A percentile compares a stretch with the other conserved stretches of the same genome.
These are phyloP conservation scores for Bradynema listronoti DNA, from an alignment of 1,140 invertebrate species.

Conservation along the genomic window DNA sequence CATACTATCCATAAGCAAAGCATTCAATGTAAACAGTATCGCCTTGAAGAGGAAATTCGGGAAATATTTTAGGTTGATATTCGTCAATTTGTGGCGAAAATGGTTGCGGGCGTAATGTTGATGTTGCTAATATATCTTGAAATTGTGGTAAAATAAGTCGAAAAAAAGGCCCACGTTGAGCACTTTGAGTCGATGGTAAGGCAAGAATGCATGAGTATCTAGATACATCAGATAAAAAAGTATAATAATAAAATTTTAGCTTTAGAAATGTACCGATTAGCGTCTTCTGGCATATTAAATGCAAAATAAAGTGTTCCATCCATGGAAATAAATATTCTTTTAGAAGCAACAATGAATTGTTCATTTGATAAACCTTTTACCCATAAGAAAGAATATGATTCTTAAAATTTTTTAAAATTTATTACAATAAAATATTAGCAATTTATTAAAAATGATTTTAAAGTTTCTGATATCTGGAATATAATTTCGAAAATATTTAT, in stretches of 20 bases:
- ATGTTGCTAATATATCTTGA: constrained; percentile 7
- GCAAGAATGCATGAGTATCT: constrained; percentile 44
- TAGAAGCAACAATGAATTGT: constrained; percentile 33
- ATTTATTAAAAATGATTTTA: neutral
- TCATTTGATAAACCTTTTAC: constrained; percentile 32
- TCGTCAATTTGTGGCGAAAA: constrained; percentile 41
- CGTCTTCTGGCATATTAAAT: constrained; percentile 35
- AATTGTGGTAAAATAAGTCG: constrained; percentile 28
- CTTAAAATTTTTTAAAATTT: constrained; percentile 14
- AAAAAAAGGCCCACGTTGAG: constrained; percentile 43
- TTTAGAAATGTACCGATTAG: constrained; percentile 23
- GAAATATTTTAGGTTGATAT: constrained; percentile 41
- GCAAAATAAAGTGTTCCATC: constrained; percentile 46
- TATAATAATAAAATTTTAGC: neutral
- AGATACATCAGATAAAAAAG: neutral
- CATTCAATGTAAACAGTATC: constrained; percentile 39
- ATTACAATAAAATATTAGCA: no score
- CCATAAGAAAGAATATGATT: constrained; percentile 44
- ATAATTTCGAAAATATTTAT: neutral
- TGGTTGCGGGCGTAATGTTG: constrained; percentile 12
- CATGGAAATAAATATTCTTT: constrained; percentile 37
- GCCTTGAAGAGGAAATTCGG: constrained; percentile 39
- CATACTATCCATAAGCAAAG: constrained; percentile 45
- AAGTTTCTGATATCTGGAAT: neutral
- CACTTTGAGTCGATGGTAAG: constrained; percentile 23